phyloP scores from a whole-genome alignment of 1,140 invertebrate genomes.

The Lamellibrachia luymesi region DNA sequence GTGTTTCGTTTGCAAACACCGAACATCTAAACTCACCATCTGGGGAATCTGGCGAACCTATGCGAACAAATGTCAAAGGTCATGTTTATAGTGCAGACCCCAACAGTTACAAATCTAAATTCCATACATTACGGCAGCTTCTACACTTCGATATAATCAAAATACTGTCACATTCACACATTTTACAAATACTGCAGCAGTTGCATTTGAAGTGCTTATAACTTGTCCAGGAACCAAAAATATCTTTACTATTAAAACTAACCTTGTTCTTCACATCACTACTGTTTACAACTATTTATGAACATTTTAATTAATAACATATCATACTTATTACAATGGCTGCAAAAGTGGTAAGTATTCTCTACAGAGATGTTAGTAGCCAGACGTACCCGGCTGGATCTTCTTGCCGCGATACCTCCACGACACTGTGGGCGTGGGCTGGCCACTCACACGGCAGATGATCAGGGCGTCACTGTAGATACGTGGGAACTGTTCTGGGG shows the following conservation, averaged over 20 bases:
- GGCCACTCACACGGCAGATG: slow-evolving; percentile 22
- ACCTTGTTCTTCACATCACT: neutral
- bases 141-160: neutral
- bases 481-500: slow-evolving; percentile 18
- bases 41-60: neutral
- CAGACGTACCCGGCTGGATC: slow-evolving; percentile 22
- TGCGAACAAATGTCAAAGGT: neutral
- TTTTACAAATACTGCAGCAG: no score
- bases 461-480: slow-evolving; percentile 28
- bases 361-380: neutral
- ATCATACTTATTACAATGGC: no score
- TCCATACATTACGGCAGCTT: neutral
- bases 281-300: neutral
- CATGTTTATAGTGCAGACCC: neutral
- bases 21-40: neutral
- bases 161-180: neutral
- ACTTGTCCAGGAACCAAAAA: neutral
- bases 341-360: no score
- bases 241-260: neutral
- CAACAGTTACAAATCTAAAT: neutral
- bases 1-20: neutral
- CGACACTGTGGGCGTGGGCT: slow-evolving; percentile 24
- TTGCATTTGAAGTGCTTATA: no score
- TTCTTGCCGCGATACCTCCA: slow-evolving; percentile 25
- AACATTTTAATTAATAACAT: neutral